phyloP scores from a whole-genome alignment of 2,113 vertebrate genomes.

The Telmatochromis sp. region DNA sequence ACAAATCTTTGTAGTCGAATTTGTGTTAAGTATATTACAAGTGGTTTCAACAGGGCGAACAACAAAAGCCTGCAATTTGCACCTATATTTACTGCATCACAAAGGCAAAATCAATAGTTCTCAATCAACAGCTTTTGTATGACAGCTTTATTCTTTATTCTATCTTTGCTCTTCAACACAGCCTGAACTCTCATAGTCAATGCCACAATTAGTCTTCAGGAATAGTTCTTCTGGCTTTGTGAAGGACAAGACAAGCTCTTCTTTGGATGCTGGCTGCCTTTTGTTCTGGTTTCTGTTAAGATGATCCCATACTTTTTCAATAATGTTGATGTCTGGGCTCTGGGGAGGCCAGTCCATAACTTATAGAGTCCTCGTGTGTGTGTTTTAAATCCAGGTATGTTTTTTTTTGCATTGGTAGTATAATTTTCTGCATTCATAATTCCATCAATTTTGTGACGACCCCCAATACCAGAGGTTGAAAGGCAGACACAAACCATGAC shows the following conservation, averaged over 20 bases:
- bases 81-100: background rate
- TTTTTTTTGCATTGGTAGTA: background rate
- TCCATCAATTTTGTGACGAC: background rate
- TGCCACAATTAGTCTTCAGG: background rate
- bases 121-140: accelerated
- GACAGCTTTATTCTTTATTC: background rate
- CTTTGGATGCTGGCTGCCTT: background rate
- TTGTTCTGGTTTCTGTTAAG: background rate
- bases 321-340: background rate
- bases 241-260: accelerated
- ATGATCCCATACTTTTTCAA: background rate
- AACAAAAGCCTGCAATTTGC: background rate
- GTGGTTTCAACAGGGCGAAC: background rate
- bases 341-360: background rate
- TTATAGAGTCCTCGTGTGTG: background rate
- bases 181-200: background rate
- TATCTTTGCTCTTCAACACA: background rate
- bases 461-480: background rate
- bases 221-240: accelerated
- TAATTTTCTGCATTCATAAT: background rate
- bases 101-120: background rate
- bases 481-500: background rate
- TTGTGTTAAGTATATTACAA: background rate
- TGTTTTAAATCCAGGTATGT: background rate
- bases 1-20: background rate